Conservation (phyloP, 2,113 vertebrate species). For the Eurystomus gularis region DNA sequence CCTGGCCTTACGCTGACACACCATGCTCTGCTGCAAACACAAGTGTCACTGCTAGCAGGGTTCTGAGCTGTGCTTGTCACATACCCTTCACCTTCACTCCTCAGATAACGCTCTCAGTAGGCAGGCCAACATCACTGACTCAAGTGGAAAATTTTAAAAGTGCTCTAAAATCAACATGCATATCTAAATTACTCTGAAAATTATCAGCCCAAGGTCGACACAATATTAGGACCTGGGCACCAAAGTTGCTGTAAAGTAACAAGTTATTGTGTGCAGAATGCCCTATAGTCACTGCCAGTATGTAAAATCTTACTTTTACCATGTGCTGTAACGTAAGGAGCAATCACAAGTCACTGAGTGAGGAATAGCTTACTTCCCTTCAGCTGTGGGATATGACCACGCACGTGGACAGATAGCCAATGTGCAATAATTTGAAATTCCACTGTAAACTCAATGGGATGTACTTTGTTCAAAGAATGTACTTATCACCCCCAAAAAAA, state of each 20-base stretch:
- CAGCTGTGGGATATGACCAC: fast-evolving
- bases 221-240: background rate
- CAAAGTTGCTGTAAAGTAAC: background rate
- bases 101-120: background rate
- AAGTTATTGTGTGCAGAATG: background rate
- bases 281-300: background rate
- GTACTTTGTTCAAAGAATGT: background rate
- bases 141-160: background rate
- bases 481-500: fast-evolving
- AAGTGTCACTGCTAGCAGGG: background rate
- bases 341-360: background rate
- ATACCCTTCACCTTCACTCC: background rate
- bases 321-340: background rate
- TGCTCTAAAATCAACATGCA: background rate
- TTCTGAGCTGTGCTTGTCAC: fast-evolving
- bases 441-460: background rate
- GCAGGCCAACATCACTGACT: background rate
- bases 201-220: background rate
- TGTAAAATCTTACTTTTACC: background rate
- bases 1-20: fast-evolving
- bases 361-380: background rate
- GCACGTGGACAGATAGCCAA: background rate
- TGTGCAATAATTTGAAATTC: background rate
- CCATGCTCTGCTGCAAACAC: background rate
- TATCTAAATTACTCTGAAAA: background rate